Evolutionary conservation across 1,140 invertebrate species (phyloP), one percentile per base, ranked within the genome.

Genomic region (Plutomurus gul): DNA sequence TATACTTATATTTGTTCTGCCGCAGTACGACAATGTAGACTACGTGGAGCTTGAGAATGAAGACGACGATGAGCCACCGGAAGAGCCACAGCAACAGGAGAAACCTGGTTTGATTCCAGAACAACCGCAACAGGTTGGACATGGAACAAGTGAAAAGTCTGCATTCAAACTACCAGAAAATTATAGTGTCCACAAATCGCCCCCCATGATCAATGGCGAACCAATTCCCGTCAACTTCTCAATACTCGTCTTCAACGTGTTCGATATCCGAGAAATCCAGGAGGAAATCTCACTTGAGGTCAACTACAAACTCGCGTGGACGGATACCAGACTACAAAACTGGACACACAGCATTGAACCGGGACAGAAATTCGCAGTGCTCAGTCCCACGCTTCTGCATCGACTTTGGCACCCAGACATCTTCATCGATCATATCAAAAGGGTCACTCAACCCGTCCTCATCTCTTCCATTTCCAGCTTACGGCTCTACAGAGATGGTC

Each of bases 361-460:
- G 4, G 56, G 71, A 13, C 51, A 78, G 11, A 46, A 22, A 7
- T 84, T 79, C 40, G 72, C 77, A 13, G 82, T 82, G 13, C 40
- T 83, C 4, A 84, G 81, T 74, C 82, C 83, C 1, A 47, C 72
- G 6, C 22, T 84, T 0, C 40, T 84, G 22, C 51, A 78, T 13
- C 56, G 76, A 47, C 79, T 84, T 16, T 84, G 83, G 83, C 78
- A 81, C 37, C 83, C 83, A 0, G 83, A 84, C 76, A 78, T 84
- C 49, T 83, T 80, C 71, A 83, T 82, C 11, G 83, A 82, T 80
- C 60, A 51, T 11, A 22, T 74, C 10, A 76, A 70, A 16, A 39
- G 39, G 10, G 73, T 49, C 33, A 43, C 60, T 11, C 78, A 80
- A 30, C 82, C 77, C 16, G 60, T 37, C 18, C 30, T 84, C 11